Conservation (phyloP, 30 jellyfish, hydroid and myxozoan genomes). For the Clytia hemisphaerica region DNA sequence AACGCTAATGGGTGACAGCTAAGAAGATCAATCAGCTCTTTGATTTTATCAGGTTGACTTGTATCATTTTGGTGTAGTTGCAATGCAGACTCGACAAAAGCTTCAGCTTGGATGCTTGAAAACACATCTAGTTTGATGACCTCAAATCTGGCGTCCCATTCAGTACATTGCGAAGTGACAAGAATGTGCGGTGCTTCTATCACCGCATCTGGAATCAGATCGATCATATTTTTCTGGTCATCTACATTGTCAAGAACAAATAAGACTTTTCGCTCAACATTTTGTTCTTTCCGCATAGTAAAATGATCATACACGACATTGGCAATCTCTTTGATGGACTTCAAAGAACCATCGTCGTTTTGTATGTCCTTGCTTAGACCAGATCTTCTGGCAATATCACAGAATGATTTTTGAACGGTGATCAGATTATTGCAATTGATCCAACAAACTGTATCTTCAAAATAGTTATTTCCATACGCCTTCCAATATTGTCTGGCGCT, state of each 20-base stretch:
- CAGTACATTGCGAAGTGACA: slow-evolving; percentile 34
- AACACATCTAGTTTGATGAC: slow-evolving; percentile 20
- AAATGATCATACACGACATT: slow-evolving; percentile 34
- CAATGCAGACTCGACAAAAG: slow-evolving; percentile 7
- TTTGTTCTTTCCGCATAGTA: too few relatives aligned
- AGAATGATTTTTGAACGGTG: slow-evolving; percentile 35
- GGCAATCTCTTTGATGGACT: neutral
- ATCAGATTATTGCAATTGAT: slow-evolving; percentile 31
- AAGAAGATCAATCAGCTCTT: slow-evolving; percentile 12
- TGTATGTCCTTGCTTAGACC: slow-evolving; percentile 21
- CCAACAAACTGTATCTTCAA: slow-evolving; percentile 52
- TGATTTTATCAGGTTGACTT: too few relatives aligned
- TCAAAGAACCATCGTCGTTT: slow-evolving; percentile 3
- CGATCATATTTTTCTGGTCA: slow-evolving; percentile 1
- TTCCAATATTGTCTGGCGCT: slow-evolving; percentile 41
- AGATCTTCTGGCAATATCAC: slow-evolving; percentile 23
- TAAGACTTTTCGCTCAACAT: slow-evolving; percentile 16
- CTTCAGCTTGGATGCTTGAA: slow-evolving; percentile 25
- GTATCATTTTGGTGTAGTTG: too few relatives aligned
- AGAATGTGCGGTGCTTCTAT: slow-evolving; percentile 18
- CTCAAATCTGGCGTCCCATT: slow-evolving; percentile 37
- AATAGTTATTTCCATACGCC: slow-evolving; percentile 16
- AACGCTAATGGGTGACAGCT: slow-evolving; percentile 50
- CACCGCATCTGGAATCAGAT: slow-evolving; percentile 29
- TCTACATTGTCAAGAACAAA: slow-evolving; percentile 57